Conservation (phyloP, 2,888 invertebrate species). For the Boloria euphrosyne region DNA sequence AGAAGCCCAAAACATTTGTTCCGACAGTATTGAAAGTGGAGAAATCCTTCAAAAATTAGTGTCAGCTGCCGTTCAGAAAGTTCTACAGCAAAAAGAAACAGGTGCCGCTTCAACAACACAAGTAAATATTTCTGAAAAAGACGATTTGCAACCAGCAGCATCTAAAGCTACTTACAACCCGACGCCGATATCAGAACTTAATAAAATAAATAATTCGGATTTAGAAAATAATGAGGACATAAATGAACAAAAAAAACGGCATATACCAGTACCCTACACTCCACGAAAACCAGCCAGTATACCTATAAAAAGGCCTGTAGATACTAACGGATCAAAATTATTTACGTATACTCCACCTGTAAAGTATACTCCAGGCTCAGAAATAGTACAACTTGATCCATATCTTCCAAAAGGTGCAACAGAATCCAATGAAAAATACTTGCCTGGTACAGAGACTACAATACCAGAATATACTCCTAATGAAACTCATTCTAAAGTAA, state of each 20-base stretch:
- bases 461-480: conserved; percentile 67
- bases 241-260: conserved; percentile 66
- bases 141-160: conserved; percentile 54
- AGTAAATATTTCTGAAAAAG: conserved; percentile 33
- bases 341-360: conserved; percentile 71
- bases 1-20: conserved; percentile 77
- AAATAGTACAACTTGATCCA: conserved; percentile 61
- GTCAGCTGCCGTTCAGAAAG: conserved; percentile 84
- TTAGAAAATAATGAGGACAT: conserved; percentile 58
- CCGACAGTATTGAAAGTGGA: conserved; percentile 73
- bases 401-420: conserved; percentile 68
- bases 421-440: conserved; percentile 67
- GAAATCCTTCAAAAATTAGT: conserved; percentile 82
- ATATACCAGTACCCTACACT: conserved; percentile 79
- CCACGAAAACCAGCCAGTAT: conserved; percentile 71
- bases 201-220: conserved; percentile 66
- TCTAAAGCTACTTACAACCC: conserved; percentile 83
- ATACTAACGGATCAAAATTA: conserved; percentile 66
- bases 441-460: conserved; percentile 66
- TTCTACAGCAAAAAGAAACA: conserved; percentile 76
- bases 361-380: conserved; percentile 70
- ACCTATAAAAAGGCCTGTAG: conserved; percentile 63
- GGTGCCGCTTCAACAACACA: conserved; percentile 48
- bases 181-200: conserved; percentile 84
- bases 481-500: conserved; percentile 57